Evolutionary conservation across 2,797 vertebrate genomes (phyloP), one percentile per base, ranked within the genome.

Genomic region (Remorina albescens): DNA sequence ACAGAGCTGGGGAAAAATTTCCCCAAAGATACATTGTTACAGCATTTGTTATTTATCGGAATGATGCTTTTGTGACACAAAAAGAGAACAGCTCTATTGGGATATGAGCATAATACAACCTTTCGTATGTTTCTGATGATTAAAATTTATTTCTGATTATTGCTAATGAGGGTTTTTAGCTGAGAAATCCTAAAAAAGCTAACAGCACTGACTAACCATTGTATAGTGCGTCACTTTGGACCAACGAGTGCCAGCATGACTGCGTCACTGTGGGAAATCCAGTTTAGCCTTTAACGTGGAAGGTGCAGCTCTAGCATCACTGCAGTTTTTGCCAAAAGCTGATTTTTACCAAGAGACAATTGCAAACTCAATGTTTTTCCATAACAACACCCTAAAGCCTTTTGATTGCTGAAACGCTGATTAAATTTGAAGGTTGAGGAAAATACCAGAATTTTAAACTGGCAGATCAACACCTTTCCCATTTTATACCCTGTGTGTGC

Each of bases 251-350:
- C 11, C 44, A 71, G 34, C 28, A 42, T n/a, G 6, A 77, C 28
- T 42, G 49, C 30, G n/a, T 71, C 67, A 71, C 13, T 46, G 3
- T 15, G 39, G 47, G 39, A 53, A 77, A 71, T 72, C 46, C 36
- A 70, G 37, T 46, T 8, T 10, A 59, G 60, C 21, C 41, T 73
- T 37, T 6, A 55, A 46, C 39, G 19, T 49, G 59, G 9, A 80
- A 58, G 44, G 18, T 44, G 37, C 11, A 68, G 30, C 39, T 13
- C 13, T 46, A 69, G 30, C 9, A 23, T 53, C 58, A 56, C 30
- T 39, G 37, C 19, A 66, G 6, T 21, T 39, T n/a, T 50, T 66
- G 21, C 60, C 51, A 72, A 69, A 19, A 51, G 25, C 19, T 10
- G 26, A 58, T 44, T 54, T 23, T 67, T 26, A 68, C 12, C 15